These are phyloP conservation scores for Mechanitis messenoides DNA, from an alignment of 2,888 invertebrate species.

Conservation along the genomic window DNA sequence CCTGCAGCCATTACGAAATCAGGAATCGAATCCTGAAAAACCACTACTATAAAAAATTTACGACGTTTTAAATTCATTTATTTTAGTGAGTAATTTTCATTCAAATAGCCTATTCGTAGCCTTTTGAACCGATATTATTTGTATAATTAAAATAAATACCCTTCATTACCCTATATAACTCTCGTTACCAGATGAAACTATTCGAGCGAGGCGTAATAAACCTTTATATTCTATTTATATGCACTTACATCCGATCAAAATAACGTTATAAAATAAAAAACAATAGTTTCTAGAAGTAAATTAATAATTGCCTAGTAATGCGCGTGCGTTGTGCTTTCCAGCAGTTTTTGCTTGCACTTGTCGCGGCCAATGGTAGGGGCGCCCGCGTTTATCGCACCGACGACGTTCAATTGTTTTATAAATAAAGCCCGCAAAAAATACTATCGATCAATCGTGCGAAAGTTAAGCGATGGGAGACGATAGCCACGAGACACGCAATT, in stretches of 20 bases:
- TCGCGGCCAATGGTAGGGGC: conserved; percentile 58
- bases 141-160: too few relatives aligned
- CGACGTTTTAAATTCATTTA: conserved; percentile 9
- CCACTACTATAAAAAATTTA: conserved; percentile 39
- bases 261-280: conserved; percentile 29
- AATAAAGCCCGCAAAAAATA: conserved; percentile 74
- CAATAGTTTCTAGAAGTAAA: conserved; percentile 34
- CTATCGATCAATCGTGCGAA: conserved; percentile 77
- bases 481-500: conserved; percentile 41
- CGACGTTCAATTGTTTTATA: conserved; percentile 75
- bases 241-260: conserved; percentile 27
- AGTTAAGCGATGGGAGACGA: conserved; percentile 64
- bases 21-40: conserved; percentile 35
- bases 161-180: conserved; percentile 4
- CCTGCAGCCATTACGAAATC: conserved; percentile 48
- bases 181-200: conserved; percentile 18
- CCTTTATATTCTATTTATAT: conserved; percentile 23
- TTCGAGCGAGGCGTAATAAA: conserved; percentile 21
- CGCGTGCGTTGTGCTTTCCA: conserved; percentile 34
- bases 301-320: conserved; percentile 34
- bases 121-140: too few relatives aligned
- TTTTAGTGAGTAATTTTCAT: neutral
- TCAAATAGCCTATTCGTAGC: too few relatives aligned
- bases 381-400: conserved; percentile 61
- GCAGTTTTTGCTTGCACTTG: conserved; percentile 38